These are phyloP conservation scores for Neuroscelio doddi DNA, from an alignment of 2,888 invertebrate species.

Conservation along the genomic window DNA sequence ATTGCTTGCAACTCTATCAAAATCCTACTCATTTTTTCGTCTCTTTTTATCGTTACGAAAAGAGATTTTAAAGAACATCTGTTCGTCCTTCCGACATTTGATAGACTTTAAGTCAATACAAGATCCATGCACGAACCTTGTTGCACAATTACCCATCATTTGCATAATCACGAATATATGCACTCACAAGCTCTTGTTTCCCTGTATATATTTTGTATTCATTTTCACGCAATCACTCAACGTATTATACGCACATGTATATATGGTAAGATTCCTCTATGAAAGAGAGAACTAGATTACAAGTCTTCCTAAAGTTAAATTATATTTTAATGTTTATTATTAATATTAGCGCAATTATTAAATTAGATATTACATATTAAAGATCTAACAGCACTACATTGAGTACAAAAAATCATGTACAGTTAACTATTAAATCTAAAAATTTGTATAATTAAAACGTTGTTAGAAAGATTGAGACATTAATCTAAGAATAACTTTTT, in stretches of 20 bases:
- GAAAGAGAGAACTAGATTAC: neutral
- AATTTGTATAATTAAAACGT: no score
- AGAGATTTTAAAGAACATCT: neutral
- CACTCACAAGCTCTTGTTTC: constrained; percentile 12
- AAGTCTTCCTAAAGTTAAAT: no score
- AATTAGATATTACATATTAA: no score
- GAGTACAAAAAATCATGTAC: no score
- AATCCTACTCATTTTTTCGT: constrained; percentile 14
- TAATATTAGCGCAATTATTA: no score
- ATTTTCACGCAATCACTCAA: neutral
- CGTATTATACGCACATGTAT: neutral
- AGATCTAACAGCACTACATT: no score
- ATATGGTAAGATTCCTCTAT: neutral
- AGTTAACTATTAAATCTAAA: no score
- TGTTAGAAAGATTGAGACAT: no score
- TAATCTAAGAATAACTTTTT: no score
- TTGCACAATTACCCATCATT: constrained; percentile 29
- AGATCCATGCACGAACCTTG: constrained; percentile 2
- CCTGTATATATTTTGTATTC: constrained; percentile 22
- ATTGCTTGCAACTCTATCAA: constrained; percentile 28
- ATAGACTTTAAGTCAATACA: neutral
- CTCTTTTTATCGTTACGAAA: neutral
- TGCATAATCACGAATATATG: constrained; percentile 24
- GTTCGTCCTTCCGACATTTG: neutral
- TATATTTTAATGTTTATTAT: no score